A percentile compares a stretch with the other conserved stretches of the same genome.
These are phyloP conservation scores for Lasioglossum pauxillum DNA, from an alignment of 2,888 invertebrate genomes.

Conservation along the genomic window DNA sequence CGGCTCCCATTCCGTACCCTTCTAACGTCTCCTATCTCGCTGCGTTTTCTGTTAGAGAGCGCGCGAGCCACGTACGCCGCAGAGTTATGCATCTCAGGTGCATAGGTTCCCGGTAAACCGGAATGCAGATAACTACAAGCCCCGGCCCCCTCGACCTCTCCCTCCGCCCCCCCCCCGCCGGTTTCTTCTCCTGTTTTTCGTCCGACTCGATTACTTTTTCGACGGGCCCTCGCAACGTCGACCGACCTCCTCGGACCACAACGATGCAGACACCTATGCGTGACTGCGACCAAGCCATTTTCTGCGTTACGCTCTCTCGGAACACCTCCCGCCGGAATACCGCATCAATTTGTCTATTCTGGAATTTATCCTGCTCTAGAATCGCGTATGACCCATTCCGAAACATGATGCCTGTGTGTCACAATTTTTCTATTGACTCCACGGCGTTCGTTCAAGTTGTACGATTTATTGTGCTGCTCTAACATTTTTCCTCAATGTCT, in stretches of 20 bases:
- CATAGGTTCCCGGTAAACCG: conserved; percentile 78
- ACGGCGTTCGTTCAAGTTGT: no score
- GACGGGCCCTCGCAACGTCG: not conserved
- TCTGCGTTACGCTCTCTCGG: not conserved
- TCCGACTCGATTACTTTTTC: conserved; percentile 70
- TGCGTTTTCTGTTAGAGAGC: conserved; percentile 15
- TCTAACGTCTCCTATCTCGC: conserved; percentile 33
- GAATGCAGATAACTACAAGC: conserved; percentile 79
- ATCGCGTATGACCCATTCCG: no score
- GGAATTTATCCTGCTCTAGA: no score
- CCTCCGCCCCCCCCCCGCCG: conserved; percentile 31
- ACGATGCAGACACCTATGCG: not conserved
- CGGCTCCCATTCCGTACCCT: conserved; percentile 38
- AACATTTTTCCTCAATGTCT: no score
- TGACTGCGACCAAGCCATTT: not conserved
- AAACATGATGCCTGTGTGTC: no score
- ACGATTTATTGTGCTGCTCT: no score
- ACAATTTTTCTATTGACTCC: no score
- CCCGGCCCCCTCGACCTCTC: conserved; percentile 48
- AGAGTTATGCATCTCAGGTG: conserved; percentile 78
- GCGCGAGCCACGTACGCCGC: conserved; percentile 32
- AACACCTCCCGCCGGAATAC: no score
- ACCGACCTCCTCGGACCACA: not conserved
- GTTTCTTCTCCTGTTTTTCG: conserved; percentile 60
- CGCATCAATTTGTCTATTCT: no score